Base-by-base conservation (phyloP, 2,113 vertebrate genomes). In the Tychaedon coryphoeus region DNA sequence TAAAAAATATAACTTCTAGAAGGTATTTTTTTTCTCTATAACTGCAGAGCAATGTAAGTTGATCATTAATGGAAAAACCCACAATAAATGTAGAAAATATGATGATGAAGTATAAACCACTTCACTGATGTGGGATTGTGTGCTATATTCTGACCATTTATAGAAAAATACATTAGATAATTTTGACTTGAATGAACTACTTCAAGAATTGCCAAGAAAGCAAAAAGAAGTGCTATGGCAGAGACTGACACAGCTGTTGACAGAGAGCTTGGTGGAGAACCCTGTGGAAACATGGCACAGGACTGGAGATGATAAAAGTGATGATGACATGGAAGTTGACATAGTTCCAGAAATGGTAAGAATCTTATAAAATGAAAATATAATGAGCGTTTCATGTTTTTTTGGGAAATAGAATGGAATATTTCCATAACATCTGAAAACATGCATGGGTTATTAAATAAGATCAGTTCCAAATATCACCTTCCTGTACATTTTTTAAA, bases 201-300 rank as follows among this genome's bases (percentile, higher is more conserved):
- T 99, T 91, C 98, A 99, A 93, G 99, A 99, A 96, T 96, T 99
- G 92, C 87, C 98, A 64, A 98, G 97, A 60, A 98, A 98, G 75
- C 99, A 99, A 95, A 98, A 98, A 29, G 97, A 98, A 86, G 76
- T 96, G 45, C 94, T 99, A 26, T 99, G 99, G 99, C 93, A 97
- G 64, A 98, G 76, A 36, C 97, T 99, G 92, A 96, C 91, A 2
- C 91, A 74, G 12, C 97, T 99, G 7, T 88, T 99, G 54, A 96
- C 95, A 43, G 97, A 98, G 5, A 91, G 95, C n/a, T 93, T 99
- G 87, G 53, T 98, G 80, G 98, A 98, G 31, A 97, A 94, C 17
- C 99, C 99, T 3, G 97, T 99, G 50, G 99, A 98, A 79, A 94
- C 77, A 8, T 99, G 99, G 99, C 97, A 96, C 51, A 76, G 24